These are phyloP conservation scores for Bruchidius siliquastri DNA, from an alignment of 2,888 invertebrate genomes.

Conservation along the genomic window DNA sequence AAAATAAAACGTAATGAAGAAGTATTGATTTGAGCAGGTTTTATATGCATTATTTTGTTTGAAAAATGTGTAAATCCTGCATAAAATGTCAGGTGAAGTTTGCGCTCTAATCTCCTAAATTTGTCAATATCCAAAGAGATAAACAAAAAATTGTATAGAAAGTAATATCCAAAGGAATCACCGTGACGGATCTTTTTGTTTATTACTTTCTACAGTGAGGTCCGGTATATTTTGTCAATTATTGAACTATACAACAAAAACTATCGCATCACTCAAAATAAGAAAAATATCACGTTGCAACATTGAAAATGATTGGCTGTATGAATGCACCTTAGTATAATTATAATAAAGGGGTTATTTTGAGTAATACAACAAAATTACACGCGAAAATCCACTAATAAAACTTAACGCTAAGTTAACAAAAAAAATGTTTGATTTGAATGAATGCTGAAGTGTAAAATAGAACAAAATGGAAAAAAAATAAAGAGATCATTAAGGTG, in stretches of 20 bases:
- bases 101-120: slow-evolving; percentile 3
- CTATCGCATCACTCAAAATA: neutral
- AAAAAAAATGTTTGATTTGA: neutral
- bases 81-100: too few relatives aligned
- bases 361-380: slow-evolving; percentile 1
- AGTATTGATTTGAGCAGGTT: too few relatives aligned
- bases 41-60: too few relatives aligned
- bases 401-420: slow-evolving; percentile 7
- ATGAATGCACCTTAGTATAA: neutral
- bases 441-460: neutral
- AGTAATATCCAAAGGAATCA: neutral
- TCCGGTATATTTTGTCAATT: neutral
- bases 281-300: neutral
- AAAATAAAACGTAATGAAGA: too few relatives aligned
- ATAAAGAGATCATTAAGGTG: too few relatives aligned
- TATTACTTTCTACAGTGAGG: neutral
- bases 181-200: neutral
- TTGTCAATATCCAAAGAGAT: slow-evolving; percentile 1
- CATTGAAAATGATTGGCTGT: neutral
- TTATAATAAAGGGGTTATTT: neutral
- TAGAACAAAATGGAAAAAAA: neutral
- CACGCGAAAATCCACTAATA: neutral
- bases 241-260: neutral
- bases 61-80: too few relatives aligned
- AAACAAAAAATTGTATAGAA: slow-evolving; percentile 1